Base-by-base conservation (phyloP, 1,140 invertebrate genomes). In the Akabosia matsudoensis region DNA sequence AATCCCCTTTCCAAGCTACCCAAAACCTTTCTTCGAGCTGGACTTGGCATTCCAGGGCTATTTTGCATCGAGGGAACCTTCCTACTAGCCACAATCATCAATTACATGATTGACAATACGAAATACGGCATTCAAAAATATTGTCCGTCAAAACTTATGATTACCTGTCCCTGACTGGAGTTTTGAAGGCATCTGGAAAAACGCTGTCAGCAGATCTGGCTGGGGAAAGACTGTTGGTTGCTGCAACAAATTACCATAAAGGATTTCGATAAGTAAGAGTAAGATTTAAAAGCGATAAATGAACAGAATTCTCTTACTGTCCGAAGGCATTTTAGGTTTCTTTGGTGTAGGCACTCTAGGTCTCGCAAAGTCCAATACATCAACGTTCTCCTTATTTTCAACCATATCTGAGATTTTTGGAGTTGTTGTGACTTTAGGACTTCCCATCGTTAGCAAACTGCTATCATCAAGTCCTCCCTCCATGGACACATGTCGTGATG, bases 1-100 rank as follows among this genome's bases (percentile, higher is more conserved):
- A 92, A 84, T 4, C 89, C 88, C 77, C 89, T 87, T 83, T 93
- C 92, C 52, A 93, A 87, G 81, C 88, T 90, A 1, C 90, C 91
- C 82, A 91, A 87, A 73, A 93, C 87, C 82, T 89, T 88, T 70
- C 78, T 54, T 73, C 88, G 86, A 18, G 88, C 87, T 51, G 89
- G 90, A 74, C 75, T 75, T 31, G 61, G 61, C 61, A 67, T 67
- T 4, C 30, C 30, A 67, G 61, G 61, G 13, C 26, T 51, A 22
- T 45, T 2, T 37, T 45, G 71, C 2, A 28, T 13, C 22, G 71
- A 34, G 22, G 71, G 34, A 37, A 26, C 22, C 30, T 73, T 73
- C 7, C 26, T 45, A 14, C 37, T 45, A 45, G 18, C 18, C 18
- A n/a, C 18, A 45, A 45, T 45, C n/a, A n/a, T 45, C 37, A 45